Evolutionary conservation across 1,140 invertebrate genomes (phyloP), one percentile per base, ranked within the genome.

Genomic region (Drosophila gunungcola): DNA sequence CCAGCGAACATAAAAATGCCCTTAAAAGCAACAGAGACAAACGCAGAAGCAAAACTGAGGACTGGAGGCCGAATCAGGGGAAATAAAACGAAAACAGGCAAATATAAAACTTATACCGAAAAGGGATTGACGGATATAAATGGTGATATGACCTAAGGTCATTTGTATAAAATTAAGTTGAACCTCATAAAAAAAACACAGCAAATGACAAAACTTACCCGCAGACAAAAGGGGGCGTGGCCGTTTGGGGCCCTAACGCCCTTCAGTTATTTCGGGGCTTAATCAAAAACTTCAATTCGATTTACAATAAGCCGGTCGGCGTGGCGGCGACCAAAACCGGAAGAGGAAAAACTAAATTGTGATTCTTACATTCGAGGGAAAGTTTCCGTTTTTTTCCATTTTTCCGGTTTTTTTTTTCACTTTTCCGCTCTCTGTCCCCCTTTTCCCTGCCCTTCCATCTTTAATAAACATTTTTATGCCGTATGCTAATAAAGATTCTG

Each of bases 161-260:
- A 89, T 89, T 89, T 89, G 84, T 89, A 89, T 89, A 89, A 89
- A 89, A 89, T 89, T 89, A 89, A 89, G 84, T 89, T 89, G 85
- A 89, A 88, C 84, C 78, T 89, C 85, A 84, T 89, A 89, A 90
- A 89, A 89, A 69, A 75, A 62, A 55, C 36, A 63, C 29, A 57
- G 51, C 45, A 36, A 73, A 74, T 73, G 54, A 60, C 69, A 73
- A 60, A 76, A 60, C 62, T 69, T 61, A 27, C n/a, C 52, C 41
- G 9, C 32, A 52, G 32, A 29, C 41, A 36, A 52, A 68, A 45
- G 64, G 42, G 25, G 68, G 68, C 68, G 68, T 70, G 68, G 25
- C 62, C 7, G 13, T 54, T 16, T 39, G 63, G 45, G 63, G 38
- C 43, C 51, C 41, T 49, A 51, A 75, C 69, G 46, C 69, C 73